phyloP scores from a whole-genome alignment of 2,888 invertebrate genomes.

The Drosophila stalkeri region DNA sequence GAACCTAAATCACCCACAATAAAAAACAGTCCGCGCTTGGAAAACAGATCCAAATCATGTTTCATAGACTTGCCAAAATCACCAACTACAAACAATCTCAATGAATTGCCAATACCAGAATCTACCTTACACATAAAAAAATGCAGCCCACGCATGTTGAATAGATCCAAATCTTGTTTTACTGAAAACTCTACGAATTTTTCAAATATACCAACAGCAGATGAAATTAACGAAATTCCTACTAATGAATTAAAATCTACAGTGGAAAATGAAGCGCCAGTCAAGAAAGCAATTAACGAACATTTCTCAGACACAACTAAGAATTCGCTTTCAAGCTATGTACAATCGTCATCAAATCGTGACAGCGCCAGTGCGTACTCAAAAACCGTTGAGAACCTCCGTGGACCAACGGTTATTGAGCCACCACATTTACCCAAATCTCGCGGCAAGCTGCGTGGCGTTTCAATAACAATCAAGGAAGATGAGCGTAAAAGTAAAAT shows the following conservation, averaged over 20 bases:
- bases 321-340: not conserved
- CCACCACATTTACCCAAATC: conserved; percentile 75
- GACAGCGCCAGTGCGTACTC: not conserved
- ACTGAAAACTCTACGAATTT: not conserved
- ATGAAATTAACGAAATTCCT: not conserved
- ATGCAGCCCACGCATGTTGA: conserved; percentile 17
- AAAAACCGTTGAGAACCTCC: not conserved
- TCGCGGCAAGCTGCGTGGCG: conserved; percentile 79
- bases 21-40: conserved; percentile 9
- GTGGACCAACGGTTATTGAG: conserved; percentile 71
- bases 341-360: not conserved
- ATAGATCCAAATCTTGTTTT: conserved; percentile 31
- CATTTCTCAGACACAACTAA: not conserved
- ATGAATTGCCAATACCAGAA: not conserved
- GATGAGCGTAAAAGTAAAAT: conserved; percentile 20
- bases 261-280: not conserved
- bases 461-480: conserved; percentile 48
- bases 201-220: not conserved
- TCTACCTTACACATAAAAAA: not conserved
- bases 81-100: not conserved
- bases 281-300: not conserved
- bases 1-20: not conserved
- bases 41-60: conserved; percentile 10
- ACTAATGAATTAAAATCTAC: not conserved
- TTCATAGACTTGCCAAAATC: not conserved